Evolutionary conservation across 37 sponge, comb jelly and placozoan genomes (phyloP), one percentile per base, ranked within the genome.

Genomic region (Ephydatia muelleri): DNA sequence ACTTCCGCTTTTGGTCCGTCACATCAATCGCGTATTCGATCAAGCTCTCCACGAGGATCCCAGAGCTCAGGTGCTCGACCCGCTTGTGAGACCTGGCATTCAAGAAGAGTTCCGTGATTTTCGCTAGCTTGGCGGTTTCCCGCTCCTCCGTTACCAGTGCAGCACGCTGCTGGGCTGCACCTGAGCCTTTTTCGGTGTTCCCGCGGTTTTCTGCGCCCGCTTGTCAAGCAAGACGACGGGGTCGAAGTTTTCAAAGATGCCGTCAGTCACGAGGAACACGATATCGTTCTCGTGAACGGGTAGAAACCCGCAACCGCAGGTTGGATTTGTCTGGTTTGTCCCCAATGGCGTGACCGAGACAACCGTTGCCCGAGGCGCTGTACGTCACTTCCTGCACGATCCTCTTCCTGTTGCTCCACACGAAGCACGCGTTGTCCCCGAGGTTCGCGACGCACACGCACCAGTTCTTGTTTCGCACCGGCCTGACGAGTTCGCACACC

Each of bases 201-300:
- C 6, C 47, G 47, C 4, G 6, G 5, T 30, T 21, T 57, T 5
- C 16, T 1, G 57, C 11, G 83, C 37, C 3, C 33, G 28, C 23
- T 84, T 91, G 27, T 80, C 75, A 37, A 80, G 73, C 16, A 86
- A 85, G 22, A 82, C 49, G 3, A 95, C 96, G 12, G 93, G 93
- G 67, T 95, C 96, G 33, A 87, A 85, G 68, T 95, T 95, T 79
- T 92, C 93, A 1, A 81, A 82, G 3, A 95, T 25, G 16, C 96
- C 96, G 65, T 92, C 92, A 29, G 85, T 87, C 23, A 79, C 65
- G 47, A 90, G 71, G 70, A 95, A 92, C 9, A 95, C 84, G 19
- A 92, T 75, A 33, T 95, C 96, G 5, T 69, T 72, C 12, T 73
- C 78, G 8, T 75, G 40, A 0, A 95, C 71, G 6, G 93, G 90